Percentiles rank a stretch among this genome's conserved stretches.
phyloP scores from a whole-genome alignment of 2,113 vertebrate species.

The Setophaga kirtlandii region DNA sequence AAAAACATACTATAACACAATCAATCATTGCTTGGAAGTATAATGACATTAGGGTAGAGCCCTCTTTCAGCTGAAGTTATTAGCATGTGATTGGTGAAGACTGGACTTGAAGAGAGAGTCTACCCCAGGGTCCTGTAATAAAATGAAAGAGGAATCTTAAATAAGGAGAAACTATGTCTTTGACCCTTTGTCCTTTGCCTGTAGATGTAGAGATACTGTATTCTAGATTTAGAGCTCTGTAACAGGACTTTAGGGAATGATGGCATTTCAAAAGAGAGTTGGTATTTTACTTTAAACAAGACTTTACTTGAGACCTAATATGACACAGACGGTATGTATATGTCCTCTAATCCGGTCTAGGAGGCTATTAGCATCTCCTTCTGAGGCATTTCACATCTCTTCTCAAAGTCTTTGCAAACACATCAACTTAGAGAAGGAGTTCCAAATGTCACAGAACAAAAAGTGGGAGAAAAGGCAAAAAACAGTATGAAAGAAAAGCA shows the following conservation, averaged over 20 bases:
- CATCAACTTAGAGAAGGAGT: background rate
- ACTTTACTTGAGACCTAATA: slow-evolving; percentile 67
- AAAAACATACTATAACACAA: slow-evolving; percentile 94
- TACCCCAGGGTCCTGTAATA: slow-evolving; percentile 73
- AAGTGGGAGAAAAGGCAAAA: background rate
- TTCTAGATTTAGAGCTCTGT: slow-evolving; percentile 63
- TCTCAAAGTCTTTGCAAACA: slow-evolving; percentile 47
- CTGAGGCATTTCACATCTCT: slow-evolving; percentile 35
- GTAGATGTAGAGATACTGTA: slow-evolving; percentile 63
- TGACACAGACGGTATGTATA: slow-evolving; percentile 12
- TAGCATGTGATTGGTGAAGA: slow-evolving; percentile 81
- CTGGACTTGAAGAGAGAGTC: slow-evolving; percentile 71
- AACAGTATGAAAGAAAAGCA: background rate
- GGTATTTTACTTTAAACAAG: slow-evolving; percentile 70
- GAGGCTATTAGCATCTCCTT: slow-evolving; percentile 46
- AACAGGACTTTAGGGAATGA: slow-evolving; percentile 67
- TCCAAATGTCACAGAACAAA: background rate
- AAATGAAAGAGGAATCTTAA: slow-evolving; percentile 74
- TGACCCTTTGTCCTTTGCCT: slow-evolving; percentile 74
- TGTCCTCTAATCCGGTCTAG: slow-evolving; percentile 61
- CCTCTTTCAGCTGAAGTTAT: slow-evolving; percentile 84
- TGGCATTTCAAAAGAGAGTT: slow-evolving; percentile 69
- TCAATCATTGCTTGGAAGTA: slow-evolving; percentile 91
- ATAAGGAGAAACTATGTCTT: slow-evolving; percentile 71
- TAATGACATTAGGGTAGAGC: slow-evolving; percentile 84